These are phyloP conservation scores for Chrysopilus asiliformis DNA, from an alignment of 2,888 invertebrate genomes.

Conservation along the genomic window DNA sequence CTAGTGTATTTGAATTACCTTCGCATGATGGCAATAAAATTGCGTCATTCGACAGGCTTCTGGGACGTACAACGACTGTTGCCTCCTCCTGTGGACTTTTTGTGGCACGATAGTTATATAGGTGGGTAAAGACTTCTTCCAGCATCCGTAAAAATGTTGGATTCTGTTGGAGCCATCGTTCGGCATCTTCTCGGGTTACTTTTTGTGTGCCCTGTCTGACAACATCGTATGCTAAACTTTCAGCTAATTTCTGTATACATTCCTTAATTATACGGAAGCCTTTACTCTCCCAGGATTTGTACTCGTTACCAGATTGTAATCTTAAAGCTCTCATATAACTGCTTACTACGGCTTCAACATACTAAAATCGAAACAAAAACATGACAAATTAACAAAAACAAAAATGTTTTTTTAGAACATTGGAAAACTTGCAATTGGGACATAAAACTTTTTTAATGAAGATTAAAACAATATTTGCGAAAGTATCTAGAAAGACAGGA, in stretches of 20 bases:
- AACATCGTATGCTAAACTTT: constrained; percentile 39
- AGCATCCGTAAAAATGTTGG: constrained; percentile 40
- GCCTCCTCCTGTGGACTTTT: constrained; percentile 14
- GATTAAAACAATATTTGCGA: too few relatives aligned
- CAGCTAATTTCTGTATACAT: constrained; percentile 43
- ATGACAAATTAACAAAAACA: neutral
- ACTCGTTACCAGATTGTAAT: constrained; percentile 40
- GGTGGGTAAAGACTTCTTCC: constrained; percentile 40
- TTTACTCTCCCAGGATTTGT: constrained; percentile 44
- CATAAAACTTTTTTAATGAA: too few relatives aligned
- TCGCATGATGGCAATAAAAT: constrained; percentile 25
- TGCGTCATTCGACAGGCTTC: constrained; percentile 12
- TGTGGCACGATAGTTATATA: constrained; percentile 35
- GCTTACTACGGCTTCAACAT: constrained; percentile 61
- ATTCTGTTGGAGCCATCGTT: constrained; percentile 37
- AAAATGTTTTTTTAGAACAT: neutral
- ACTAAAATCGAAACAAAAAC: constrained; percentile 36
- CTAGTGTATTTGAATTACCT: constrained; percentile 17
- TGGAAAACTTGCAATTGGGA: too few relatives aligned
- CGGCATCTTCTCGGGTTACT: constrained; percentile 23
- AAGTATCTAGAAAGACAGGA: too few relatives aligned
- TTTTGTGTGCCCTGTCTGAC: constrained; percentile 25
- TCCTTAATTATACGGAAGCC: constrained; percentile 45
- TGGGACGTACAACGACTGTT: constrained; percentile 14
- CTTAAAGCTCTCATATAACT: constrained; percentile 59